Evolutionary conservation across 92 coral and sea anemone genomes (phyloP), one percentile per base, ranked within the genome.

Genomic region (Plumapathes pennacea): DNA sequence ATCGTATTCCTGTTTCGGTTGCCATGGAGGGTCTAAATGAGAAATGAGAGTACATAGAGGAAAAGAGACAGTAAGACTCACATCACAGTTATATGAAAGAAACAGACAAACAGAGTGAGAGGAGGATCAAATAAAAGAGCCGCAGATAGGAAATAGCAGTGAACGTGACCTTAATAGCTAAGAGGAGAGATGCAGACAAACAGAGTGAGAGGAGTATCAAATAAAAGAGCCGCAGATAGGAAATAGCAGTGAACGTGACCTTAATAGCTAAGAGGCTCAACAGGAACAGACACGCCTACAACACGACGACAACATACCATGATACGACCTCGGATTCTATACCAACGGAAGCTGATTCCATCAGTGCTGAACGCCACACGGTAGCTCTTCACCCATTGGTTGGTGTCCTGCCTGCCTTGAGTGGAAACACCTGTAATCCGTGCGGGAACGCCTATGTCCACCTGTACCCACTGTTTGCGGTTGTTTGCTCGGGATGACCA

Each of bases 341-440:
- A 81, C 48, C 46, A 46, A 3, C 57, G 34, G 66, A 77, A 85
- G 10, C 61, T 56, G 11, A 72, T 68, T 4, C 92, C 83, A 51
- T 73, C 51, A 38, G 22, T 63, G 37, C 92, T 80, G 54, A 62
- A 85, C 46, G 69, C 50, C 22, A 85, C 58, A 22, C 50, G 62
- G 55, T 85, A 85, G 11, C 67, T 64, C 34, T 73, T 85, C n/a
- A 85, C 92, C 92, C 92, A 85, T 67, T 85, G 92, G 56, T 57
- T 69, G 10, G 54, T 19, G 50, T 85, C 82, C 46, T 80, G 87
- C 26, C 92, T 65, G 28, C 92, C 92, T 36, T 85, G 87, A 7
- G 74, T 72, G 7, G 87, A 78, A 8, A 85, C 42, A 33, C 84
- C 83, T n/a, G 57, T 73, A 38, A 80, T 53, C 4, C 67, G 25